Evolutionary conservation across 30 jellyfish, hydroid and myxozoan genomes (phyloP), one percentile per base, ranked within the genome.

Genomic region (Catostylus mosaicus): DNA sequence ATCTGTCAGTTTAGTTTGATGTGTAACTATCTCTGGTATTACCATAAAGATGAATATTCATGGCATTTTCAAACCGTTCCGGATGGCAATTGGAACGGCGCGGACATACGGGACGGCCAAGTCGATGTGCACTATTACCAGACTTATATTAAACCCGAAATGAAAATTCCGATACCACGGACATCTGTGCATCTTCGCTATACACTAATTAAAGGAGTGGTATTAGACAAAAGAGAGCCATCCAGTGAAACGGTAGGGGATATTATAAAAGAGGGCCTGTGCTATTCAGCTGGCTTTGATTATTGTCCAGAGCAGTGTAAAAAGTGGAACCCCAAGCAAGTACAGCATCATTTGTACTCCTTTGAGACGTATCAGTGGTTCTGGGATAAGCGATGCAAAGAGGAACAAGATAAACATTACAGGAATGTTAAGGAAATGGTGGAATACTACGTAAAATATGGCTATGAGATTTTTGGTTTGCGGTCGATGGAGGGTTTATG

Each of bases 61-160:
- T 82, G 69, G 66, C 92, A 43, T 20, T 32, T 82, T 2, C 92
- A 82, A 34, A 48, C 29, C 83, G 88, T 31, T 19, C 92, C 88
- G 16, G 91, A 82, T 45, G 78, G 73, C 47, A 51, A 64, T 22
- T 71, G 83, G 83, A 38, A 4, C 1, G 83, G 82, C 11, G 19
- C n/a, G 4, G 4, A 37, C 22, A 35, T 90, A 60, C 22, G 40
- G 7, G 38, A 91, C 30, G 19, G 59, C 8, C 45, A 20, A 63
- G 88, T 57, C 2, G n/a, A 57, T 3, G 35, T 19, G 9, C 63
- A 30, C 20, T 76, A 76, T 40, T 50, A 50, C 23, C 36, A 33
- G 1, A 47, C 77, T 50, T 52, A 76, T 19, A 33, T 50, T 3
- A 29, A 8, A n/a, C 77, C 57, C 10, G 88, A 76, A 27, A 29